Base-by-base conservation (phyloP, 2,113 vertebrate genomes). In the Machaerirhynchus nigripectus region DNA sequence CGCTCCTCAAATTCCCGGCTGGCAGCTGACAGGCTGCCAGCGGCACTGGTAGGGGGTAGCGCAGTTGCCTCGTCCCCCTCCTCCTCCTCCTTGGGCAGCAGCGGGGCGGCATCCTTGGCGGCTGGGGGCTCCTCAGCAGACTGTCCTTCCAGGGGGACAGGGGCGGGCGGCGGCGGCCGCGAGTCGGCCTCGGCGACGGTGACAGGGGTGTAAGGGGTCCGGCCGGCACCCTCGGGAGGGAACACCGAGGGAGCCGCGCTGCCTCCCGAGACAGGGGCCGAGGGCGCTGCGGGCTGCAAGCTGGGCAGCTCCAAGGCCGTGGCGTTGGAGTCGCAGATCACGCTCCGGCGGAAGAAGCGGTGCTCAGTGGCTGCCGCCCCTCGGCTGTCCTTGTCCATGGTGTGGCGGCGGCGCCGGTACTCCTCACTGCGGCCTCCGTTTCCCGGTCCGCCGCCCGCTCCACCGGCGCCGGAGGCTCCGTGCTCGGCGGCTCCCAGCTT, bases 321-420 rank as follows among this genome's bases (percentile, higher is more conserved):
- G 52, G 98, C 99, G 14, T 99, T 99, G 27, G 99, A 99, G 96
- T 99, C 99, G 82, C 99, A 99, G 90, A 99, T 99, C 93, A 99
- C 99, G 78, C 99, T 99, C 69, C 99, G 99, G 59, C 99, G 98
- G 96, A 99, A 99, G 95, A 99, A 99, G 39, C 99, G 98, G 96
- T 99, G 99, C 96, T 99, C 99, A 11, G 98, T 97, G 69, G 98
- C 96, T 31, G 97, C 98, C 68, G 97, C 98, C 68, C 98, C 98
- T 67, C 99, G 99, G 76, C 98, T 99, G 98, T 99, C 99, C 97
- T 99, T 98, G 91, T 99, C 99, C 99, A 99, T 99, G 6, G 99
- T 99, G 98, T 99, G 99, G 78, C 99, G 99, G 82, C 99, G 98
- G 7, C 99, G 98, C 49, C 98, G 98, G 95, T 99, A 99, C 87